phyloP scores from a whole-genome alignment of 2,113 vertebrate species.

The Saguinus imperator region DNA sequence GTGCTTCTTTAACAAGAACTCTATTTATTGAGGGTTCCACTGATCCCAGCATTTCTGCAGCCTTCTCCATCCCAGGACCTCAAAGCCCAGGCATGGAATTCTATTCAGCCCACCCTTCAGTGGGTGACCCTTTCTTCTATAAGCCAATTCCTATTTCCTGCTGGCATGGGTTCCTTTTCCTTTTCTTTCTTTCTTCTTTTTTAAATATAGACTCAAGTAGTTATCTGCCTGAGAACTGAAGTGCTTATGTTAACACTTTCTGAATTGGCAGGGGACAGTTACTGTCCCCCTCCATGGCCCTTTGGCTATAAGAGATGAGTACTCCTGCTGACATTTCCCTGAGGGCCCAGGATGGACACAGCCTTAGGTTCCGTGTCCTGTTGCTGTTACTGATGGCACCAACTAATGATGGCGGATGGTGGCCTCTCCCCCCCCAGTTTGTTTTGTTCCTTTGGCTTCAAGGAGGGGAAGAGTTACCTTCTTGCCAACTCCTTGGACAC shows the following conservation, averaged over 20 bases:
- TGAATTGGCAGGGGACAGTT: neutral
- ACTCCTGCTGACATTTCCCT: no score
- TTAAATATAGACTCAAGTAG: neutral
- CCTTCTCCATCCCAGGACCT: neutral
- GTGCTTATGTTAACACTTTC: neutral
- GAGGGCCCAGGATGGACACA: neutral
- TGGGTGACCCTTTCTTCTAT: neutral
- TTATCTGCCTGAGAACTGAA: neutral
- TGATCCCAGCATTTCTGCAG: neutral
- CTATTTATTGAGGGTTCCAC: fast-evolving
- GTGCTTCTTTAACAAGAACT: neutral
- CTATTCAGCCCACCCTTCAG: neutral
- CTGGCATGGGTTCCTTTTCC: fast-evolving
- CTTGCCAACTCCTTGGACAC: neutral
- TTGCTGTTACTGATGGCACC: neutral
- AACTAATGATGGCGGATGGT: neutral
- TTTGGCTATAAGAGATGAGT: neutral
- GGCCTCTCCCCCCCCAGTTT: fast-evolving
- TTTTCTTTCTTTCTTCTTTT: neutral
- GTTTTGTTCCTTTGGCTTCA: neutral
- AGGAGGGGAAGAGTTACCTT: neutral
- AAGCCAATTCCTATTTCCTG: neutral
- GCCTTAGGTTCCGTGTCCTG: neutral
- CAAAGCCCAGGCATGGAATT: neutral
- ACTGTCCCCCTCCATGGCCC: neutral